Conservation (phyloP, 2,113 vertebrate species). For the Heteronetta atricapilla region DNA sequence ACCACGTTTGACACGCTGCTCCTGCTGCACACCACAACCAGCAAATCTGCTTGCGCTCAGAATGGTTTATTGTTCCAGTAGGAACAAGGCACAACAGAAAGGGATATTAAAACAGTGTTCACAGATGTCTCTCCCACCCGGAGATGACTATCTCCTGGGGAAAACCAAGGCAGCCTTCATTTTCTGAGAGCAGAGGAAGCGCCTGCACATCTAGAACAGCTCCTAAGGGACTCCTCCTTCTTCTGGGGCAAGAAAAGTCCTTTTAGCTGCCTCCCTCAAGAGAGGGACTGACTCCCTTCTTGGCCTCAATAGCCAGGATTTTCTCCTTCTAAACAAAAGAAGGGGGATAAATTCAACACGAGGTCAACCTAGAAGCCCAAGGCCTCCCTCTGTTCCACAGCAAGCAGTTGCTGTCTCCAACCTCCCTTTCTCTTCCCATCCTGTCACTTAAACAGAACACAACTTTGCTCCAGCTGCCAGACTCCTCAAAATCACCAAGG, state of each 20-base stretch:
- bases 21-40: not conserved
- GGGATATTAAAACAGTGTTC: not conserved
- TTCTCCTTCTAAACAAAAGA: not conserved
- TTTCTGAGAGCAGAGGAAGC: not conserved
- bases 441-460: not conserved
- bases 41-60: not conserved
- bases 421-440: not conserved
- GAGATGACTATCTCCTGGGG: not conserved
- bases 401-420: not conserved
- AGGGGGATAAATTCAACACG: not conserved
- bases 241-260: not conserved
- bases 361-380: not conserved
- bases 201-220: not conserved
- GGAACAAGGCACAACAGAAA: conserved; percentile 16
- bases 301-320: not conserved
- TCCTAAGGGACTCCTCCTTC: not conserved
- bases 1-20: not conserved
- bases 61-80: conserved; percentile 23
- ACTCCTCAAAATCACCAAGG: not conserved
- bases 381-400: not conserved
- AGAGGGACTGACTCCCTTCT: not conserved
- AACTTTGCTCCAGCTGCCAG: not conserved
- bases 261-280: fast-evolving
- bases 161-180: not conserved
- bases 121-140: not conserved